Evolutionary conservation across 2,888 invertebrate genomes (phyloP).

Genomic region (Boloria selene): DNA sequence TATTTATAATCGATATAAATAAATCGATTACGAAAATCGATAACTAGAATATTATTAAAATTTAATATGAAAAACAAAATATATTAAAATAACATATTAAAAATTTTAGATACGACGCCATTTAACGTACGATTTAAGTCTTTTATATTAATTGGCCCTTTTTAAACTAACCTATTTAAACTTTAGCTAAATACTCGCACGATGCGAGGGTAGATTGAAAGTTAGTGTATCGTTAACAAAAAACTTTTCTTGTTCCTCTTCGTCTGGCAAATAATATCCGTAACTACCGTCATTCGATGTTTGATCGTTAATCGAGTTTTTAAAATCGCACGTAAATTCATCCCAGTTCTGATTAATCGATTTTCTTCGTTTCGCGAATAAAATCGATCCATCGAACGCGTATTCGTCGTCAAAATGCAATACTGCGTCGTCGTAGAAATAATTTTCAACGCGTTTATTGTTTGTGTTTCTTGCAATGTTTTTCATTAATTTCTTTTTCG

Average conservation of each 20-base stretch:
- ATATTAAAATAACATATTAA: neutral
- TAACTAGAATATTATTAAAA: too few relatives aligned
- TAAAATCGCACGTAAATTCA: slow-evolving; percentile 60
- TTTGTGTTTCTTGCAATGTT: slow-evolving; percentile 74
- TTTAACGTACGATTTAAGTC: slow-evolving; percentile 47
- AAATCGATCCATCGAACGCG: slow-evolving; percentile 74
- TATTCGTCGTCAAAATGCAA: slow-evolving; percentile 77
- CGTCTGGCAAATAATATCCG: slow-evolving; percentile 74
- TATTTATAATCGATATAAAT: neutral
- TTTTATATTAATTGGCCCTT: slow-evolving; percentile 43
- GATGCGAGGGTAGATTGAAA: slow-evolving; percentile 71
- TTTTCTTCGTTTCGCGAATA: slow-evolving; percentile 78
- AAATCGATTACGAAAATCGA: neutral
- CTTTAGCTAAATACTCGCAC: slow-evolving; percentile 72
- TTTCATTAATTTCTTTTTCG: slow-evolving; percentile 71
- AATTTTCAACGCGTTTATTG: slow-evolving; percentile 62
- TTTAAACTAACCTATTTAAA: slow-evolving; percentile 32
- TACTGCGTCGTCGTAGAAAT: slow-evolving; percentile 78
- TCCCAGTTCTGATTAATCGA: slow-evolving; percentile 69
- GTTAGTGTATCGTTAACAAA: slow-evolving; percentile 76
- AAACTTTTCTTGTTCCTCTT: slow-evolving; percentile 66
- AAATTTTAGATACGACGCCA: slow-evolving; percentile 2
- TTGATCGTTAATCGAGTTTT: slow-evolving; percentile 56
- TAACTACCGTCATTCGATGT: slow-evolving; percentile 74
- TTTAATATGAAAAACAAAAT: neutral